Evolutionary conservation across 35 echinoderm and acorn worm genomes (phyloP).

Genomic region (Chiridota heheva): DNA sequence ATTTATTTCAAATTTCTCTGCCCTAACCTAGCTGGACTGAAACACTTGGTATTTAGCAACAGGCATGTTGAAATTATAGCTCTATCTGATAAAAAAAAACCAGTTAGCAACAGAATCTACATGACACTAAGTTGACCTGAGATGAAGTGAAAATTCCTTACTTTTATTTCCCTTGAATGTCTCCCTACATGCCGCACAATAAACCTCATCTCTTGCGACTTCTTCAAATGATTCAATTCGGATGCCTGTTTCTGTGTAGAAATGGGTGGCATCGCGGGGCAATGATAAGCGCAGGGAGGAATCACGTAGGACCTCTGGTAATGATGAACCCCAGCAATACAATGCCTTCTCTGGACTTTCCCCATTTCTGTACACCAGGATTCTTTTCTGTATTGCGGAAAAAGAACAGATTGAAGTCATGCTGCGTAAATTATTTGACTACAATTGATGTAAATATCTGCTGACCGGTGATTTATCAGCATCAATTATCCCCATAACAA

Average conservation of each 20-base stretch:
- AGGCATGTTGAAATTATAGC: too few relatives aligned
- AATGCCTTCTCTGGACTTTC: constrained; percentile 49
- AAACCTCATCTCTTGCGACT: constrained; percentile 61
- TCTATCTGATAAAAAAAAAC: neutral
- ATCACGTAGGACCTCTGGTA: constrained; percentile 68
- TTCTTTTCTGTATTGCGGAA: constrained; percentile 68
- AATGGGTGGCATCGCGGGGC: constrained; percentile 43
- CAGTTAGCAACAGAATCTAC: neutral
- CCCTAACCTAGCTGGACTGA: too few relatives aligned
- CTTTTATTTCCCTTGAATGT: constrained; percentile 73
- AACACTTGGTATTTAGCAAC: too few relatives aligned
- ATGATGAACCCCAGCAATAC: constrained; percentile 60
- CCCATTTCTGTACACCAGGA: constrained; percentile 78
- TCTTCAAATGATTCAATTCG: constrained; percentile 64
- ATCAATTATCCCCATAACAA: too few relatives aligned
- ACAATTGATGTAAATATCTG: too few relatives aligned
- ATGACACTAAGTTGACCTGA: neutral
- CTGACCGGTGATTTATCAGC: too few relatives aligned
- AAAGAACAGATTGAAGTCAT: too few relatives aligned
- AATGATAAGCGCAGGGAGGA: constrained; percentile 50
- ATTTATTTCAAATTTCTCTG: too few relatives aligned
- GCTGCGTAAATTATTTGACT: too few relatives aligned
- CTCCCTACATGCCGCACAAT: constrained; percentile 65
- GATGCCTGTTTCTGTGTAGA: constrained; percentile 52
- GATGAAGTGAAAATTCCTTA: neutral